Evolutionary conservation across 2,113 vertebrate species (phyloP).

Genomic region (Morone chrysops): DNA sequence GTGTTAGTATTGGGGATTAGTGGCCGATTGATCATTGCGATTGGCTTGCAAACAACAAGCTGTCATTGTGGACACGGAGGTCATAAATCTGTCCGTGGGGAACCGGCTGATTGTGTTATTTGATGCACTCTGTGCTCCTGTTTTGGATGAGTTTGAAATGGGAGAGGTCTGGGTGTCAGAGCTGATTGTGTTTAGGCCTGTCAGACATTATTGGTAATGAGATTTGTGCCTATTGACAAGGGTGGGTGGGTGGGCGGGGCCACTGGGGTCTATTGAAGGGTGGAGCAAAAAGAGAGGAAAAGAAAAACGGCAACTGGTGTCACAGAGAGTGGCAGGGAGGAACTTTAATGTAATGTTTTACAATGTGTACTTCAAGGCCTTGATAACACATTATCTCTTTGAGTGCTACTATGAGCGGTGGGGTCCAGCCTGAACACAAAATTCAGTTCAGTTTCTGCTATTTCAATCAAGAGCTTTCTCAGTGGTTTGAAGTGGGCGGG

Average conservation of each 20-base stretch:
- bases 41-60: slow-evolving; percentile 67
- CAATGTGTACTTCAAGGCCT: neutral
- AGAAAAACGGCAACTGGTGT: slow-evolving; percentile 6
- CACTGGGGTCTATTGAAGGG: neutral
- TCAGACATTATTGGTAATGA: slow-evolving; percentile 68
- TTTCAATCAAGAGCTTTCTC: too few relatives aligned
- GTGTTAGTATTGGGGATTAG: slow-evolving; percentile 43
- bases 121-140: slow-evolving; percentile 39
- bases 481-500: neutral
- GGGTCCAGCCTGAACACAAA: neutral
- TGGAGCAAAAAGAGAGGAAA: slow-evolving; percentile 7
- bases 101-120: slow-evolving; percentile 77
- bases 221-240: slow-evolving; percentile 64
- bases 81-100: slow-evolving; percentile 71
- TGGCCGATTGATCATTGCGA: slow-evolving; percentile 72
- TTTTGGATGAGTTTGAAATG: slow-evolving; percentile 60
- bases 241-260: slow-evolving; percentile 7
- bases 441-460: neutral
- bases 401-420: neutral
- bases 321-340: neutral
- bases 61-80: slow-evolving; percentile 38
- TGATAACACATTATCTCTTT: neutral
- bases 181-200: slow-evolving; percentile 66
- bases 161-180: slow-evolving; percentile 45
- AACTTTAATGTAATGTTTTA: neutral